phyloP scores from a whole-genome alignment of 2,888 invertebrate species.

The Meteorus colon region DNA sequence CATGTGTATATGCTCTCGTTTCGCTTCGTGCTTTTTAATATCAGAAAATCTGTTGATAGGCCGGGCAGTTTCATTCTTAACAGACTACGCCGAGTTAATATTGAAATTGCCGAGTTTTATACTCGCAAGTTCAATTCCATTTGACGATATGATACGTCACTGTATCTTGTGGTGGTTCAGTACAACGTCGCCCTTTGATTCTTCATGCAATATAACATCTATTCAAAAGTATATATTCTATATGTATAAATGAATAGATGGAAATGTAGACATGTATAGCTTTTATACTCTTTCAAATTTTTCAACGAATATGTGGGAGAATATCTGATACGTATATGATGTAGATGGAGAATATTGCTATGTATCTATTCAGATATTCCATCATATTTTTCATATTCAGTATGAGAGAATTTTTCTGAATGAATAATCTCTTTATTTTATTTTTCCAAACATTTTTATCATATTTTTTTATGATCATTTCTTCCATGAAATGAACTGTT shows the following conservation, averaged over 20 bases:
- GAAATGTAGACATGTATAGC: neutral
- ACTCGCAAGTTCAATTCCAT: slow-evolving; percentile 12
- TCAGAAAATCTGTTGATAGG: slow-evolving; percentile 1
- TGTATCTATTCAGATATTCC: slow-evolving; percentile 7
- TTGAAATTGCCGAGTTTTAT: slow-evolving; percentile 24
- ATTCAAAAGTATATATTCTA: neutral
- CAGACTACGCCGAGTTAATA: slow-evolving; percentile 23
- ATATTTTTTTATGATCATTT: neutral
- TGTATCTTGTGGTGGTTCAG: neutral
- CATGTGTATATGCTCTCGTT: slow-evolving; percentile 7
- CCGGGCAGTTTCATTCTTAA: neutral
- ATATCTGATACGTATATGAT: neutral
- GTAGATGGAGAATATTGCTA: neutral
- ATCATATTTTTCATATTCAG: neutral
- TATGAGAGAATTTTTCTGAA: neutral
- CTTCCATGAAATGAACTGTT: neutral
- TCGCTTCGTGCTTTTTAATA: slow-evolving; percentile 31
- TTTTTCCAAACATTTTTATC: neutral
- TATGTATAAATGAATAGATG: neutral
- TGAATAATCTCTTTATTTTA: neutral
- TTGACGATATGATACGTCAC: neutral
- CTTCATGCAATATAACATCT: neutral
- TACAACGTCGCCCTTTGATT: neutral
- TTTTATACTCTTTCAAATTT: neutral
- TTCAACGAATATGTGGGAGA: neutral